These are phyloP conservation scores for Laterallus jamaicensis DNA, from an alignment of 2,113 vertebrate species.

Conservation along the genomic window DNA sequence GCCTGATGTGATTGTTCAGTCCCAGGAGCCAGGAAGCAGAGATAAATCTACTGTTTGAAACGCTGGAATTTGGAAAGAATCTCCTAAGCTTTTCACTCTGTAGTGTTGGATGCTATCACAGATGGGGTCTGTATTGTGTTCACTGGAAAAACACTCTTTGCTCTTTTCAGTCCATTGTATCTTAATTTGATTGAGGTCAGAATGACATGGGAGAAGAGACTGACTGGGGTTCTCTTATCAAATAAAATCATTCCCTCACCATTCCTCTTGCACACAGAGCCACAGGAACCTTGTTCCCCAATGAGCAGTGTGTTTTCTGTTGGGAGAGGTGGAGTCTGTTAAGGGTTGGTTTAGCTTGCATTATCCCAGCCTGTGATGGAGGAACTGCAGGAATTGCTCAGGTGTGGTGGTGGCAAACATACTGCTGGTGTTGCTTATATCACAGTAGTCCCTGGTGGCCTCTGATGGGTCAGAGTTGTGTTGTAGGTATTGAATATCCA, in stretches of 20 bases:
- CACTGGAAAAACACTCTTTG: not conserved
- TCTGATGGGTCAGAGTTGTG: too few species aligned
- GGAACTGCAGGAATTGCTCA: not conserved
- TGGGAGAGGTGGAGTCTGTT: not conserved
- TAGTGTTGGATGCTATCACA: not conserved
- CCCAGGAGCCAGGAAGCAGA: not conserved
- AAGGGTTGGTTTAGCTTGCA: not conserved
- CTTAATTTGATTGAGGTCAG: not conserved
- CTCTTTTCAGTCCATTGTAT: not conserved
- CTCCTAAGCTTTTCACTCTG: not conserved
- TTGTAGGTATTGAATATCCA: not conserved
- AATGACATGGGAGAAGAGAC: not conserved
- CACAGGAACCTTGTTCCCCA: accelerated
- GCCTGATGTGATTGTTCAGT: not conserved
- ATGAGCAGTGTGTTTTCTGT: accelerated
- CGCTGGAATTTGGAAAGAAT: not conserved
- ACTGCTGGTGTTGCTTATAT: not conserved
- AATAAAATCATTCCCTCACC: not conserved
- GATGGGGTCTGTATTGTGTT: not conserved
- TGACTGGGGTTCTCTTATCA: too few species aligned
- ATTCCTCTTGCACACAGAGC: not conserved
- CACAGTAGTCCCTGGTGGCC: not conserved
- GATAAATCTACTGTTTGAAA: not conserved
- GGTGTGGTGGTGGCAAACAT: accelerated
- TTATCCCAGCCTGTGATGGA: not conserved